Base-by-base conservation (phyloP, 2,888 invertebrate genomes). In the Rotaria magnacalcarata region DNA sequence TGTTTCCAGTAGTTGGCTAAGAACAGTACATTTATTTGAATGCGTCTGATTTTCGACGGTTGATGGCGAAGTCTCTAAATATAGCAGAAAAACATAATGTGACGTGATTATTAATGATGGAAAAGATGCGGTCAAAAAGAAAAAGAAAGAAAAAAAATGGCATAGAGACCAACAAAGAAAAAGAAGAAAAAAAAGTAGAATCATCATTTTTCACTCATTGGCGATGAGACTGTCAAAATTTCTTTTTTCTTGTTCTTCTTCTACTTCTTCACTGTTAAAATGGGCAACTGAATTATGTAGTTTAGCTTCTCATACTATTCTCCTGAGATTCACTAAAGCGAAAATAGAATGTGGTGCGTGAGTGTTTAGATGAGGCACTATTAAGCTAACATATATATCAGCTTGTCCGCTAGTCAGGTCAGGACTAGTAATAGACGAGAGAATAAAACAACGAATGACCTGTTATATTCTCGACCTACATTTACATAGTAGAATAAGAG, bases 11-110 rank as follows among this genome's bases (percentile, higher is more conserved):
- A 80, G n/a, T 80, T 80, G 47, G 47, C 2, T 47, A 43, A 80
- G 47, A 47, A 80, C 24, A 47, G 43, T 47, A 80, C 8, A 47
- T 47, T 80, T 80, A 80, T 47, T 80, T 24, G 43, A 47, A 47
- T 47, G 80, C 11, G 80, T 80, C 47, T 80, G 80, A 80, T 80
- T 21, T 80, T 80, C 80, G n/a, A 80, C 2, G 19, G 67, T 34
- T 19, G 34, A 34, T 34, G 67, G 27, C 8, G 67, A 41, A 14
- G 67, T 67, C 4, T 41, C 67, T 67, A 67, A 67, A 67, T 67
- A 27, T 16, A 34, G 34, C 14, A 19, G 34, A 34, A 34, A 67
- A 19, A 67, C 3, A 67, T 67, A 4, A 16, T 34, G 19, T 34
- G 10, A 14, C 27, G 27, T 27, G 34, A 16, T 34, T 67, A 67